Evolutionary conservation across 2,113 vertebrate species (phyloP).

Genomic region (Chloebia gouldiae): DNA sequence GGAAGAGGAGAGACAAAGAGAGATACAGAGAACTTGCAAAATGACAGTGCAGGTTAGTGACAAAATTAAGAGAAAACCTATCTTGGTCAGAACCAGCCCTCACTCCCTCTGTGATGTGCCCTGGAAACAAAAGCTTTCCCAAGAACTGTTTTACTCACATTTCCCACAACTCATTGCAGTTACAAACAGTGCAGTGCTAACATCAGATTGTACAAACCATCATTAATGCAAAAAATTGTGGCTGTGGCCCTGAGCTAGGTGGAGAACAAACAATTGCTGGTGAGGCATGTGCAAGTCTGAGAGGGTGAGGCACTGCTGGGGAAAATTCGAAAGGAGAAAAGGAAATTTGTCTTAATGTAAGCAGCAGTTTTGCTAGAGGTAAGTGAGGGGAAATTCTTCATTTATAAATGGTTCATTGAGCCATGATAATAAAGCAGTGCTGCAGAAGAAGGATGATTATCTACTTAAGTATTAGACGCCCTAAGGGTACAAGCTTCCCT

Average conservation of each 20-base stretch:
- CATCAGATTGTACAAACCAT: neutral
- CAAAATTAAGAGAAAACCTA: neutral
- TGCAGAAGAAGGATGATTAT: conserved; percentile 76
- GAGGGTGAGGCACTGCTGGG: neutral
- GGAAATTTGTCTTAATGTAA: conserved; percentile 31
- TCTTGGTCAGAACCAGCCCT: neutral
- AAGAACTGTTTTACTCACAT: neutral
- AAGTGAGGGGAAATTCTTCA: conserved; percentile 75
- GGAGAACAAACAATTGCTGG: conserved; percentile 13
- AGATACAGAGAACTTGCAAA: neutral
- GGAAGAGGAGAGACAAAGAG: neutral
- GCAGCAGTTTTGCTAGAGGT: conserved; percentile 64
- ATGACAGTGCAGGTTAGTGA: neutral
- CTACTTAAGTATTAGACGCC: conserved; percentile 75
- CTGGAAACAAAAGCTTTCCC: neutral
- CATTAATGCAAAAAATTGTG: neutral
- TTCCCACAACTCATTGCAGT: neutral
- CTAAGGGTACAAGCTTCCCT: conserved; percentile 65
- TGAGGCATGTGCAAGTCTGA: fast-evolving
- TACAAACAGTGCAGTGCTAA: neutral
- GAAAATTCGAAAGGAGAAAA: neutral
- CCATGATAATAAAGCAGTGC: conserved; percentile 74
- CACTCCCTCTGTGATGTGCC: neutral
- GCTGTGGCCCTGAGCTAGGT: neutral
- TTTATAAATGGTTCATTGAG: conserved; percentile 75